Percentiles rank a stretch among this genome's conserved stretches.
phyloP scores from a whole-genome alignment of 2,797 vertebrate species.

The Sebastes hopkinsi region DNA sequence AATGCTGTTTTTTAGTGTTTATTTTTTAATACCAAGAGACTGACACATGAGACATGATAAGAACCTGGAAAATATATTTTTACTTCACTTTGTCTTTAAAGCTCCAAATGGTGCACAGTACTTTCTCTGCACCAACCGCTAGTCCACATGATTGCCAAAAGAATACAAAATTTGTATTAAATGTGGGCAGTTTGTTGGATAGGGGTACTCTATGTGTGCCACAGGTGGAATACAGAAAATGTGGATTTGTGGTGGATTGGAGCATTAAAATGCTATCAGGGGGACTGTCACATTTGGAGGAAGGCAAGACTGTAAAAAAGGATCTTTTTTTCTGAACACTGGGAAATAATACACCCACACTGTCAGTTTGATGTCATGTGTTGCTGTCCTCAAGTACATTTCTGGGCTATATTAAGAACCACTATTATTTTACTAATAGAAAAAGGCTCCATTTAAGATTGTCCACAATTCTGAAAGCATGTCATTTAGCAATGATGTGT shows the following conservation, averaged over 20 bases:
- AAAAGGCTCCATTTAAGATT: neutral
- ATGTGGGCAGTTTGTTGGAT: neutral
- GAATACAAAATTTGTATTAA: neutral
- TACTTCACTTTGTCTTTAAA: neutral
- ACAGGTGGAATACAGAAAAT: neutral
- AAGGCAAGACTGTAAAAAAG: neutral
- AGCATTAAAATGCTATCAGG: neutral
- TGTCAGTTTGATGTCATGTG: neutral
- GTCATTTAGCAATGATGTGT: neutral
- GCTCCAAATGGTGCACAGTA: neutral
- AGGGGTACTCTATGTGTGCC: neutral
- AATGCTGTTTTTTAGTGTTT: neutral
- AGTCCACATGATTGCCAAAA: neutral
- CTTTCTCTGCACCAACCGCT: neutral
- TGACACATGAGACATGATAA: neutral
- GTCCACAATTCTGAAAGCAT: neutral
- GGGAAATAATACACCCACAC: slow-evolving; percentile 1
- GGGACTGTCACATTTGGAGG: neutral
- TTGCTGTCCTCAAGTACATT: neutral
- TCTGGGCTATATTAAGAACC: neutral
- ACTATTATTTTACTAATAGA: neutral
- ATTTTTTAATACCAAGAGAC: neutral
- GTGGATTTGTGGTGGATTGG: neutral
- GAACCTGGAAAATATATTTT: neutral
- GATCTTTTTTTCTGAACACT: neutral